Conservation (phyloP, 2,797 vertebrate species). For the Crax fasciolata region DNA sequence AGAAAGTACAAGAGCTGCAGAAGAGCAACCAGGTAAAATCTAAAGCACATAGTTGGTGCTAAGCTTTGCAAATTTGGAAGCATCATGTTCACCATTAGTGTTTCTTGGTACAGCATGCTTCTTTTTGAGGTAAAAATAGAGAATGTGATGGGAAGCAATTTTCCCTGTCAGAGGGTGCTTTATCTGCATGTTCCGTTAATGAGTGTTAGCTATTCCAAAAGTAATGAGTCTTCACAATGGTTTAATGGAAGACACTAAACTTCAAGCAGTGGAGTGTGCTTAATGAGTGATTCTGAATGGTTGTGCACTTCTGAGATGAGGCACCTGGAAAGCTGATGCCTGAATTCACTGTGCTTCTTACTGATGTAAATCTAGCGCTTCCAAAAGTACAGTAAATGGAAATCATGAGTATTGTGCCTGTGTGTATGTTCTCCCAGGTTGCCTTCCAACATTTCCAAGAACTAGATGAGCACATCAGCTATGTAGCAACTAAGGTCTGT, state of each 20-base stretch:
- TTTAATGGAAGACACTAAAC: background rate
- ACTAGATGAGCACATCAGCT: conserved; percentile 98
- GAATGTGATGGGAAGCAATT: background rate
- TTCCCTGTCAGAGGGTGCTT: background rate
- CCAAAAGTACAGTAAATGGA: background rate
- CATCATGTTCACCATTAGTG: background rate
- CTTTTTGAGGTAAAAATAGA: conserved; percentile 1
- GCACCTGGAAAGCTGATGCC: background rate
- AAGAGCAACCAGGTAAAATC: conserved; percentile 96
- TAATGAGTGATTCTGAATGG: background rate
- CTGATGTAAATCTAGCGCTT: background rate
- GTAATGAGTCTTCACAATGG: background rate
- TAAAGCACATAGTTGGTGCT: background rate
- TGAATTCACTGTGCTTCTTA: background rate
- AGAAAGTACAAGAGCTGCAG: conserved; percentile 98
- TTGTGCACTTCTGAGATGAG: background rate
- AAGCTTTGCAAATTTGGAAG: conserved; percentile 2
- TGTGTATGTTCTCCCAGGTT: conserved; percentile 86
- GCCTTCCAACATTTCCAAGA: conserved; percentile 99
- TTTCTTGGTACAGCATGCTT: background rate
- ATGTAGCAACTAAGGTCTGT: conserved; percentile 99
- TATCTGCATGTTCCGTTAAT: background rate
- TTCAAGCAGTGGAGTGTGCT: background rate
- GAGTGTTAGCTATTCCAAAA: background rate
- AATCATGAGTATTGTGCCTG: background rate